phyloP scores from a whole-genome alignment of 2,113 vertebrate species.

The Acanthisitta chloris region DNA sequence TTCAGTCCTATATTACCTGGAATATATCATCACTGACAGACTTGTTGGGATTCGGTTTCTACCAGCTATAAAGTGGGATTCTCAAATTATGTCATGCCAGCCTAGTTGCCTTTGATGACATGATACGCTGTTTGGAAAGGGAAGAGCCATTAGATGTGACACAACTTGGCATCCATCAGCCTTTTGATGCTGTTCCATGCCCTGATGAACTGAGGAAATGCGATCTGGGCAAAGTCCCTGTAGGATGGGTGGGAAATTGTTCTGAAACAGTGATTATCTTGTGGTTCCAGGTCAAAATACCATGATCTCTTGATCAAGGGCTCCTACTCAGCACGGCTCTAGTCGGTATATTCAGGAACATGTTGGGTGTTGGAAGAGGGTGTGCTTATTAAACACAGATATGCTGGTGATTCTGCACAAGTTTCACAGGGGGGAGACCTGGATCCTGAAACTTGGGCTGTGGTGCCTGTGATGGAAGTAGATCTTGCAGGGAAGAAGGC shows the following conservation, averaged over 20 bases:
- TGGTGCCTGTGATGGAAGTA: background rate
- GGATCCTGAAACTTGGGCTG: background rate
- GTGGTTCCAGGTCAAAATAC: background rate
- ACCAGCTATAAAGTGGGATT: constrained; percentile 10
- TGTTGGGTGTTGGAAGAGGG: background rate
- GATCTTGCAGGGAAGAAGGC: background rate
- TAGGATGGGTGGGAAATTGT: constrained; percentile 23
- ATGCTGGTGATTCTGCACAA: background rate
- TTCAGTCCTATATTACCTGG: background rate
- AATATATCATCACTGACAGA: background rate
- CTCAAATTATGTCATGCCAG: constrained; percentile 19
- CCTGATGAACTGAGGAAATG: constrained; percentile 9
- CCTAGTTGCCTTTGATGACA: constrained; percentile 27
- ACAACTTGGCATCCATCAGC: background rate
- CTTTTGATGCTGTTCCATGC: constrained; percentile 43
- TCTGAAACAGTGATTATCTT: background rate
- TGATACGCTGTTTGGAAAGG: background rate
- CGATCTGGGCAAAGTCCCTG: background rate
- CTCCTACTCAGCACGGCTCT: background rate
- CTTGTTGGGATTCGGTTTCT: background rate
- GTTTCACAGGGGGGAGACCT: background rate
- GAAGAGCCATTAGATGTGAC: constrained; percentile 22
- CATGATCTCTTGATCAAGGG: background rate
- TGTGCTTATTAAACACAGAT: background rate
- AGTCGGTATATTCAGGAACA: background rate